Conservation (phyloP, 2,113 vertebrate species). For the Eleginops maclovinus region DNA sequence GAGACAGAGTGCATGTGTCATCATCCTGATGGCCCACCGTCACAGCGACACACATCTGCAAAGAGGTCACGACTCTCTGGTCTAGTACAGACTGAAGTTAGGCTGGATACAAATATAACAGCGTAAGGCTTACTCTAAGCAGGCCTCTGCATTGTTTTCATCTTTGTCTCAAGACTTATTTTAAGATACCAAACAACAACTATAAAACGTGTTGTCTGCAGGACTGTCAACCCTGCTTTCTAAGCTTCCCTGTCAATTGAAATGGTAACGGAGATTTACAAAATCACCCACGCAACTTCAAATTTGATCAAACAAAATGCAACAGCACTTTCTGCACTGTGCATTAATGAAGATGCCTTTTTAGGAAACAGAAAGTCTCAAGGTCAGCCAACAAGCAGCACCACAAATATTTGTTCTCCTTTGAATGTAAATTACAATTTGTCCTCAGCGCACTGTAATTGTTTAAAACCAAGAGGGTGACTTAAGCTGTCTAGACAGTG, state of each 20-base stretch:
- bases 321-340: conserved; percentile 1
- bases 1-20: conserved; percentile 54
- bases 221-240: background rate
- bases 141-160: background rate
- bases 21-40: conserved; percentile 9
- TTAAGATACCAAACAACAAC: conserved; percentile 10
- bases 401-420: background rate
- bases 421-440: conserved; percentile 39
- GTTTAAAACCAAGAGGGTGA: conserved; percentile 36
- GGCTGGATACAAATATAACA: conserved; percentile 13
- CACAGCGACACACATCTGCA: conserved; percentile 35
- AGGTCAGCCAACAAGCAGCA: conserved; percentile 5
- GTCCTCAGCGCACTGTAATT: conserved; percentile 35
- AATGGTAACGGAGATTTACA: conserved; percentile 19
- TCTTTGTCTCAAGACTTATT: background rate
- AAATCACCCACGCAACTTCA: background rate
- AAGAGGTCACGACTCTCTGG: conserved; percentile 47
- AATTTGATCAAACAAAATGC: conserved; percentile 8
- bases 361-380: background rate
- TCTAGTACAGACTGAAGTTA: conserved; percentile 41
- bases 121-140: background rate
- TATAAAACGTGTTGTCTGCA: background rate
- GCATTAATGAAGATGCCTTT: conserved; percentile 6
- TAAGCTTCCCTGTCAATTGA: background rate
- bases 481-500: conserved; percentile 62